Evolutionary conservation across 1,140 invertebrate species (phyloP).

Genomic region (Orchesella cincta): DNA sequence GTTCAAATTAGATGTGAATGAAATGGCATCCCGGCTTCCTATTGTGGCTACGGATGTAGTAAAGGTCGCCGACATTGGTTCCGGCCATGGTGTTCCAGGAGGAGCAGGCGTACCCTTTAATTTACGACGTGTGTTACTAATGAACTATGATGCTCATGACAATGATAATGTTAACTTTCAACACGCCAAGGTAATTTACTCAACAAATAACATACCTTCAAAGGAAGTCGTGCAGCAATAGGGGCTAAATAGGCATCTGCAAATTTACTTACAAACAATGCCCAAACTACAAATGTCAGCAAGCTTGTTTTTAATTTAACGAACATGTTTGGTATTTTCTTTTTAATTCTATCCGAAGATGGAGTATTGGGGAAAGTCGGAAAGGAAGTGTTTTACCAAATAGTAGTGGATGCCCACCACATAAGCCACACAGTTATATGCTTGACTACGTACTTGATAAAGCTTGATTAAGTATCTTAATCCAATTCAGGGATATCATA

Average conservation of each 20-base stretch:
- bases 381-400: background rate
- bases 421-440: no score
- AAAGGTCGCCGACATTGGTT: background rate
- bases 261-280: background rate
- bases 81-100: slow-evolving; percentile 1
- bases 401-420: background rate
- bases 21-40: background rate
- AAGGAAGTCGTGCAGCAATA: background rate
- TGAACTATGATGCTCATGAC: background rate
- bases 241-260: background rate
- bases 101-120: background rate
- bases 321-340: background rate
- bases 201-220: background rate
- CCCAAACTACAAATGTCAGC: no score
- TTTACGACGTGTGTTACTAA: background rate
- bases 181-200: no score
- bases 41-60: background rate
- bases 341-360: background rate
- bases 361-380: background rate
- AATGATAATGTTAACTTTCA: background rate
- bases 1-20: background rate
- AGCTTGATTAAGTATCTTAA: no score
- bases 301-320: no score
- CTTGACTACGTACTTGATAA: no score
- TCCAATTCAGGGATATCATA: no score